A percentile compares a stretch with the other conserved stretches of the same genome.
Conservation (phyloP, 2,888 invertebrate species). For the Punctoribates punctum region DNA sequence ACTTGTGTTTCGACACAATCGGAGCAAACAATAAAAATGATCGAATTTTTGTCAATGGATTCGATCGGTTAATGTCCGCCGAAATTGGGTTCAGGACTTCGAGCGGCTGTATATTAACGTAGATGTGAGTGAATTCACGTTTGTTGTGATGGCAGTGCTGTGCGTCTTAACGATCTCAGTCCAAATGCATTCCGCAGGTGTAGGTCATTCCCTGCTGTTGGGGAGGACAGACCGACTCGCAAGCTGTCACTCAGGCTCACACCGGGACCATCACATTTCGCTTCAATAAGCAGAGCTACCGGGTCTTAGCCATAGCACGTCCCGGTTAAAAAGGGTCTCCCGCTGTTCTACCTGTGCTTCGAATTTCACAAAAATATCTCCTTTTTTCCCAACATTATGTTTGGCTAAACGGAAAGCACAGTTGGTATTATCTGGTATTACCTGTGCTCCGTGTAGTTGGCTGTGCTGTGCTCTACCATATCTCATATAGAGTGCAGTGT, state of each 20-base stretch:
- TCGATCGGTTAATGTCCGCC: background rate
- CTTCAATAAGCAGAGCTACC: constrained; percentile 18
- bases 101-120: too few relatives aligned
- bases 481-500: background rate
- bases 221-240: constrained; percentile 28
- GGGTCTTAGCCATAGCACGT: constrained; percentile 11
- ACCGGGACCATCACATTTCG: constrained; percentile 25
- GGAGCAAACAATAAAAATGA: too few relatives aligned
- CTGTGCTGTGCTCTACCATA: too few relatives aligned
- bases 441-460: too few relatives aligned
- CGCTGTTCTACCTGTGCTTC: constrained; percentile 27
- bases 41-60: too few relatives aligned
- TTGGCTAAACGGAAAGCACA: background rate
- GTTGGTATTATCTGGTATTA: too few relatives aligned
- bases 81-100: too few relatives aligned
- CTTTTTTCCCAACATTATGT: background rate
- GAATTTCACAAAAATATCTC: constrained; percentile 32
- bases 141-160: constrained; percentile 24
- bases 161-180: constrained; percentile 14
- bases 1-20: background rate
- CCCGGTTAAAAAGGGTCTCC: constrained; percentile 1
- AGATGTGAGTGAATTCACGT: background rate
- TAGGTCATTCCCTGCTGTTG: constrained; percentile 35
- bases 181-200: constrained; percentile 14
- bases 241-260: constrained; percentile 27